Conservation (phyloP, 2,888 invertebrate genomes). For the Cordylochernes scorpioides region DNA sequence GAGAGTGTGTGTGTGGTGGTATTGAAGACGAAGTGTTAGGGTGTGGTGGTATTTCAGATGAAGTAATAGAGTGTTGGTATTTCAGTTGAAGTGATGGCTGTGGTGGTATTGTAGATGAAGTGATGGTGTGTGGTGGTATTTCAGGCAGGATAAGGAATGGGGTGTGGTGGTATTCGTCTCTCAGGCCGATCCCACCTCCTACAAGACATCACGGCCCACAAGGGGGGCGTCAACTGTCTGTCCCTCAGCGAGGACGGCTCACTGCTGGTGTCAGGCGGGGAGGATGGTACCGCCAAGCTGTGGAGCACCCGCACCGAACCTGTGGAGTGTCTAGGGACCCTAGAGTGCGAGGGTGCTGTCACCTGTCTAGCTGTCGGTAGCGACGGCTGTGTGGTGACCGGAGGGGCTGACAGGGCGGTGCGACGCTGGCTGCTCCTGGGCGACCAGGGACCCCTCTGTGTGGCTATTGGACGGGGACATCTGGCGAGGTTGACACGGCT, state of each 20-base stretch:
- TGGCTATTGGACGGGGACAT: slow-evolving; percentile 24
- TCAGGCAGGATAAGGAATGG: too few species aligned
- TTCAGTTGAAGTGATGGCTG: too few species aligned
- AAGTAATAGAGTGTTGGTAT: too few species aligned
- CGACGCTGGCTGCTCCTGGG: slow-evolving; percentile 28
- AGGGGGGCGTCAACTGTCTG: slow-evolving; percentile 26
- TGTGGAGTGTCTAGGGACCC: slow-evolving; percentile 23
- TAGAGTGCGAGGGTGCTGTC: slow-evolving; percentile 21
- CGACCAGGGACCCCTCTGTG: too few species aligned
- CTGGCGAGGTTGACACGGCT: slow-evolving; percentile 23
- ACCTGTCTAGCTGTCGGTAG: slow-evolving; percentile 25
- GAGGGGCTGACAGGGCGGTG: slow-evolving; percentile 26
- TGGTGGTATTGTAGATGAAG: too few species aligned
- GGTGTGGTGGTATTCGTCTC: too few species aligned
- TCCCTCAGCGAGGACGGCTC: slow-evolving; percentile 26
- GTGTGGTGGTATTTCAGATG: too few species aligned
- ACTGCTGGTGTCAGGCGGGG: slow-evolving; percentile 26
- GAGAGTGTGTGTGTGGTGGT: too few species aligned
- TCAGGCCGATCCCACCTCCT: slow-evolving; percentile 6
- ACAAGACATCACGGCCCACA: slow-evolving; percentile 20
- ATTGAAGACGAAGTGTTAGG: too few species aligned
- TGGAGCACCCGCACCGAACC: slow-evolving; percentile 25
- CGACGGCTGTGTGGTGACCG: slow-evolving; percentile 25
- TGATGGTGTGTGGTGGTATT: too few species aligned
- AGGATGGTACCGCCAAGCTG: slow-evolving; percentile 25